A percentile compares a stretch with the other conserved stretches of the same genome.
Conservation (phyloP, 2,797 vertebrate species). For the Pseudotriccus pelzelni region DNA sequence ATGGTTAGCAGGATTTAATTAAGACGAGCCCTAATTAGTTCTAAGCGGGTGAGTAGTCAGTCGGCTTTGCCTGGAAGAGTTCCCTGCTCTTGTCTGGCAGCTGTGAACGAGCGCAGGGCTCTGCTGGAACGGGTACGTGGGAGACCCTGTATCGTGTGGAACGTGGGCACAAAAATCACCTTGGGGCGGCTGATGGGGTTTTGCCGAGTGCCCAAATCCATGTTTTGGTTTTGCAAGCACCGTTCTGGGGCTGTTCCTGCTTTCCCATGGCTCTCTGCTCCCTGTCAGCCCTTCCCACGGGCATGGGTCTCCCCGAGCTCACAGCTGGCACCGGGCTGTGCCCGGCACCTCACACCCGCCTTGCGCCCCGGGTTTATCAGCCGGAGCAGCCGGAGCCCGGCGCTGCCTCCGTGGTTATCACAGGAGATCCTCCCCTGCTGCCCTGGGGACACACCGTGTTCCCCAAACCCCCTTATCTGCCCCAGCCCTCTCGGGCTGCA, state of each 20-base stretch:
- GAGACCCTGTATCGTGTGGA: accelerated
- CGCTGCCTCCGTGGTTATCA: neutral
- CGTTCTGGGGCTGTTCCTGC: accelerated
- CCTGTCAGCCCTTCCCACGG: accelerated
- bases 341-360: accelerated
- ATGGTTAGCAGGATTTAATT: slow-evolving; percentile 53
- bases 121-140: accelerated
- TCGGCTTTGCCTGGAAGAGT: slow-evolving; percentile 6
- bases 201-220: accelerated
- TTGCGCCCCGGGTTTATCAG: neutral
- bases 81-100: neutral
- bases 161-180: accelerated
- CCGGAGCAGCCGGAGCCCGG: neutral
- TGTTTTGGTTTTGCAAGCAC: accelerated
- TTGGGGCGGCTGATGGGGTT: accelerated
- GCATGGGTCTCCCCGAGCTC: accelerated
- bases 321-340: neutral
- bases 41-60: neutral
- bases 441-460: accelerated
- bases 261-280: neutral
- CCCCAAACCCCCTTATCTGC: neutral
- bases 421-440: neutral
- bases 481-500: neutral
- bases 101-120: neutral
- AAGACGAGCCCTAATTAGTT: slow-evolving; percentile 53